These are phyloP conservation scores for Rhinatrema bivittatum DNA, from an alignment of 2,797 vertebrate species.

Conservation along the genomic window DNA sequence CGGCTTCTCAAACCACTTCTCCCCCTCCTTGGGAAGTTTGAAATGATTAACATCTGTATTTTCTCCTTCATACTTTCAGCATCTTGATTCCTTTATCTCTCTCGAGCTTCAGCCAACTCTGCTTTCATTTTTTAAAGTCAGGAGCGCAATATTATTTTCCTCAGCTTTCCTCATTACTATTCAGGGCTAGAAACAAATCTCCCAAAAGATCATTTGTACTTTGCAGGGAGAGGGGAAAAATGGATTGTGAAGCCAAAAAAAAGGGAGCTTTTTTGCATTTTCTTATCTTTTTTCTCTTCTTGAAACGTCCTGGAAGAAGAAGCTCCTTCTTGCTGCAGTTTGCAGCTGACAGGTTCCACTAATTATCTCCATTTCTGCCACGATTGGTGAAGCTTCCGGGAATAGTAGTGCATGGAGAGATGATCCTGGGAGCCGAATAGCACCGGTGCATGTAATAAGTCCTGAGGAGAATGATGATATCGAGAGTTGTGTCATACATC, in stretches of 20 bases:
- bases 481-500: slow-evolving; percentile 1
- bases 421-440: not conserved
- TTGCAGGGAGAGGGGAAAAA: too few species aligned
- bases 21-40: not conserved
- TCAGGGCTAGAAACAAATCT: too few species aligned
- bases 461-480: not conserved
- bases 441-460: not conserved
- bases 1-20: too few species aligned
- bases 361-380: slow-evolving; percentile 32
- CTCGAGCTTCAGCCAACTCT: too few species aligned
- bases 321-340: slow-evolving; percentile 19
- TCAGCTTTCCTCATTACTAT: too few species aligned
- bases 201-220: too few species aligned
- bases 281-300: accelerated
- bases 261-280: not conserved
- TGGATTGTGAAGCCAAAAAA: too few species aligned
- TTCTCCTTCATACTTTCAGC: not conserved
- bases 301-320: slow-evolving; percentile 31
- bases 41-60: not conserved
- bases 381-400: slow-evolving; percentile 39
- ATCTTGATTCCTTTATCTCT: not conserved
- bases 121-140: not conserved
- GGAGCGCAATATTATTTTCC: too few species aligned
- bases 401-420: not conserved
- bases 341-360: slow-evolving; percentile 33